Conservation (phyloP, 2,113 vertebrate genomes). For the Paradisaea rubra region DNA sequence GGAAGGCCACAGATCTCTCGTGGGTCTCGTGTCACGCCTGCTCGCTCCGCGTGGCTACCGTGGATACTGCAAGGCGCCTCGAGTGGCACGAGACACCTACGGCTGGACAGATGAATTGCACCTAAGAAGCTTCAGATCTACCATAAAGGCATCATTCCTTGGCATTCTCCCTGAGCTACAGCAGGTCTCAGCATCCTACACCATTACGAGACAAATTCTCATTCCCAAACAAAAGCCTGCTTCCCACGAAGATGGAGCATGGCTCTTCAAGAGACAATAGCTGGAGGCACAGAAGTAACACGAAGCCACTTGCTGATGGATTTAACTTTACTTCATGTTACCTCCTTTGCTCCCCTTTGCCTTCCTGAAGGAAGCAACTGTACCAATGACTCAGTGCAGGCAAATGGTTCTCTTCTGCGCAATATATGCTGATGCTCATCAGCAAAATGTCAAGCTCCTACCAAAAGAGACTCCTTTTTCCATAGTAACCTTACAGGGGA, state of each 20-base stretch:
- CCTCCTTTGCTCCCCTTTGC: not conserved
- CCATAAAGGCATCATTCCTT: not conserved
- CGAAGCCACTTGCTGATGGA: not conserved
- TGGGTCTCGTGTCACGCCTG: accelerated
- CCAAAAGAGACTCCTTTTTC: not conserved
- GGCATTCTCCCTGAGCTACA: not conserved
- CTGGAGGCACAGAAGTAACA: not conserved
- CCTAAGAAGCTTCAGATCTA: not conserved
- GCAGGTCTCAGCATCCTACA: not conserved
- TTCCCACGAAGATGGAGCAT: not conserved
- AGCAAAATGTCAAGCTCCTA: not conserved
- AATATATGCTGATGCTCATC: not conserved
- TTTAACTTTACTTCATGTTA: not conserved
- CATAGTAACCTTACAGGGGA: not conserved
- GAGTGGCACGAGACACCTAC: accelerated
- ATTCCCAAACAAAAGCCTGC: not conserved
- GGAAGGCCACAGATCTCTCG: not conserved
- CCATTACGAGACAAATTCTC: not conserved
- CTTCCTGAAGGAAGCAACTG: not conserved
- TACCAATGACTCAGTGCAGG: not conserved
- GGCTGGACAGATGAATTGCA: not conserved
- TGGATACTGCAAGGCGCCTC: not conserved
- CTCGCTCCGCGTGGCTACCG: accelerated
- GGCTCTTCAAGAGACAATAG: not conserved
- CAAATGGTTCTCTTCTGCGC: not conserved